These are phyloP conservation scores for Heliocidaris tuberculata DNA, from an alignment of 35 echinoderm and acorn worm genomes.

Conservation along the genomic window DNA sequence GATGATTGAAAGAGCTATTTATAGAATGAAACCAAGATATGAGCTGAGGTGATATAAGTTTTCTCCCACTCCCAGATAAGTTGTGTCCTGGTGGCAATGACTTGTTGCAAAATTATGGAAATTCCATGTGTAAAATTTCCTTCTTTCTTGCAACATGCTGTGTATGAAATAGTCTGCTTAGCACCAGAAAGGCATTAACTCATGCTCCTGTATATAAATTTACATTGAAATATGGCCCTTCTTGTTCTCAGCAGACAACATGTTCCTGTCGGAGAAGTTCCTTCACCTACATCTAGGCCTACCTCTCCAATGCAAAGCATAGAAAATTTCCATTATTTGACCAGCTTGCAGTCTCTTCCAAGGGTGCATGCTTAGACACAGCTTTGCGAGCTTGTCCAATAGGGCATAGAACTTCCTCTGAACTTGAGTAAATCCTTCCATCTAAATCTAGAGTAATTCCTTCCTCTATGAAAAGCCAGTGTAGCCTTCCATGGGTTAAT, in stretches of 20 bases:
- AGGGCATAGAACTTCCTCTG: not conserved
- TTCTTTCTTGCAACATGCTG: not conserved
- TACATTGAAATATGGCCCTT: not conserved
- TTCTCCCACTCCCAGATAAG: not conserved
- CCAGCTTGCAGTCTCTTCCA: not conserved
- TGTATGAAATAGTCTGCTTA: no score
- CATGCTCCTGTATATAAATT: no score
- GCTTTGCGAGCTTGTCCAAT: not conserved
- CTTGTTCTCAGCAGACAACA: not conserved
- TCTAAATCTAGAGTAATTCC: not conserved
- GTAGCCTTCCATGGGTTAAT: conserved; percentile 2
- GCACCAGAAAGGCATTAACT: no score
- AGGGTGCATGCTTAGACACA: not conserved
- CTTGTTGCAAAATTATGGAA: not conserved
- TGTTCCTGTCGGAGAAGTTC: not conserved
- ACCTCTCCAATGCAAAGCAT: not conserved
- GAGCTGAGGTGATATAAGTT: not conserved
- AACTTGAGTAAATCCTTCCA: not conserved
- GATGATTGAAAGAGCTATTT: not conserved
- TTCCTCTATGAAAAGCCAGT: not conserved
- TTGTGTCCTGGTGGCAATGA: not conserved
- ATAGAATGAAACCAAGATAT: not conserved
- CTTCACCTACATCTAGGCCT: not conserved
- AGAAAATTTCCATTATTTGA: not conserved
- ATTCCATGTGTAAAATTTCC: not conserved